A percentile compares a stretch with the other conserved stretches of the same genome.
Evolutionary conservation across 2,797 vertebrate genomes (phyloP).

Genomic region (Sebastes oblongus): DNA sequence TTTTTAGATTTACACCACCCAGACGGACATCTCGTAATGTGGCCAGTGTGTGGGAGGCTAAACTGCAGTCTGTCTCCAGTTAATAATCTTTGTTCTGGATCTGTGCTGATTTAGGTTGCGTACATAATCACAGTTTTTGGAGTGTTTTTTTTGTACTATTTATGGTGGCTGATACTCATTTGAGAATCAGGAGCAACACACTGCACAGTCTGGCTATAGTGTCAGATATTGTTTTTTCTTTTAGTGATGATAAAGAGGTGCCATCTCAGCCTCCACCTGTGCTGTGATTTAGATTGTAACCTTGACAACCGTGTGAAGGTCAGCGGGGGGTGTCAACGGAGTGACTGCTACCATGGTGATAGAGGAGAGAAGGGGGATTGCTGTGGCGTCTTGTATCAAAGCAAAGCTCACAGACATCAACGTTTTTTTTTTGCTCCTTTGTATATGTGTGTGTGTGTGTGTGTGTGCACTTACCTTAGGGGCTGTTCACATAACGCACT

Average conservation of each 20-base stretch:
- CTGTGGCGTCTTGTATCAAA: constrained; percentile 44
- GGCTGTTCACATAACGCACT: no score
- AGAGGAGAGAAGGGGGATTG: constrained; percentile 25
- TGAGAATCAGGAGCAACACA: neutral
- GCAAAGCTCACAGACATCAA: constrained; percentile 62
- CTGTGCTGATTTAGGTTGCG: constrained; percentile 22
- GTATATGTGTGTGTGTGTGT: neutral
- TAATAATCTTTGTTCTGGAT: constrained; percentile 39
- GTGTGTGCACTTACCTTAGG: neutral
- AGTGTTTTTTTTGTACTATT: neutral
- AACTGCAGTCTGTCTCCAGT: constrained; percentile 24
- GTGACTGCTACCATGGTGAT: constrained; percentile 68
- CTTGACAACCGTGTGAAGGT: constrained; percentile 73
- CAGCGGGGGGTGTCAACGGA: constrained; percentile 37
- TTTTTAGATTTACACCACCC: neutral
- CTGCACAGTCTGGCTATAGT: neutral
- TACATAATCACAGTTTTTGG: constrained; percentile 26
- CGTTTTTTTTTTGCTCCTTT: constrained; percentile 29
- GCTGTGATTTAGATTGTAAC: constrained; percentile 67
- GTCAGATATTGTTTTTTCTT: constrained; percentile 11
- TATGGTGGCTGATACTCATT: neutral
- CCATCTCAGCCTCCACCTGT: constrained; percentile 39
- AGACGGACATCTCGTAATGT: constrained; percentile 11
- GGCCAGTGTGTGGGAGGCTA: constrained; percentile 37
- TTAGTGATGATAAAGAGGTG: constrained; percentile 16